These are phyloP conservation scores for Ochropleura leucogaster DNA, from an alignment of 2,888 invertebrate genomes.

Conservation along the genomic window DNA sequence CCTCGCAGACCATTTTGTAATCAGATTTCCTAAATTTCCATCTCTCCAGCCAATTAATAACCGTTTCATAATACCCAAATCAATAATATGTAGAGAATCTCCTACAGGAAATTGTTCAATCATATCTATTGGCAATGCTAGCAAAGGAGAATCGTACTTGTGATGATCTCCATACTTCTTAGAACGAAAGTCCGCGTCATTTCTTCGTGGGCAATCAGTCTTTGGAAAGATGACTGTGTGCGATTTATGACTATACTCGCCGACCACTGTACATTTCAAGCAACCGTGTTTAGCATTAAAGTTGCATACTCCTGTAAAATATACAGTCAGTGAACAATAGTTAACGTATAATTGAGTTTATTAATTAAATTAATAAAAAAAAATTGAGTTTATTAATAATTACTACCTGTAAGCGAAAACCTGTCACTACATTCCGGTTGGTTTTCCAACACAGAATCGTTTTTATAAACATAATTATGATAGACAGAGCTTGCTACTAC, in stretches of 20 bases:
- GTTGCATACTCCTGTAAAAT: no score
- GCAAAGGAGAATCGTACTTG: constrained; percentile 34
- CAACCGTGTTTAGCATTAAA: constrained; percentile 49
- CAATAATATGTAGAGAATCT: constrained; percentile 52
- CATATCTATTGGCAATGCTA: constrained; percentile 53
- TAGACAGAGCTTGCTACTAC: no score
- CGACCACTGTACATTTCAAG: constrained; percentile 58
- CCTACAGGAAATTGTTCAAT: constrained; percentile 54
- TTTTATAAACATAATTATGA: no score
- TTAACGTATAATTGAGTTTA: no score
- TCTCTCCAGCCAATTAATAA: constrained; percentile 51
- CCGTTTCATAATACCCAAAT: constrained; percentile 57
- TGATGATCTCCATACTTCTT: constrained; percentile 37
- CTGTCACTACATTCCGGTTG: no score
- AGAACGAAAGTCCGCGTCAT: constrained; percentile 25
- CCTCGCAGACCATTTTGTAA: not conserved
- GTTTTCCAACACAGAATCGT: no score
- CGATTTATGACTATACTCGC: constrained; percentile 61
- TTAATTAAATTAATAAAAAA: no score
- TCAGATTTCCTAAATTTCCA: constrained; percentile 20
- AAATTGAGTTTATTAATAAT: no score
- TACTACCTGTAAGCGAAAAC: no score
- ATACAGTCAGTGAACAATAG: no score
- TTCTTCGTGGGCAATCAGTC: constrained; percentile 22
- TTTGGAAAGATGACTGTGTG: constrained; percentile 53